Base-by-base conservation (phyloP, 2,113 vertebrate species). In the Heloderma charlesbogerti region DNA sequence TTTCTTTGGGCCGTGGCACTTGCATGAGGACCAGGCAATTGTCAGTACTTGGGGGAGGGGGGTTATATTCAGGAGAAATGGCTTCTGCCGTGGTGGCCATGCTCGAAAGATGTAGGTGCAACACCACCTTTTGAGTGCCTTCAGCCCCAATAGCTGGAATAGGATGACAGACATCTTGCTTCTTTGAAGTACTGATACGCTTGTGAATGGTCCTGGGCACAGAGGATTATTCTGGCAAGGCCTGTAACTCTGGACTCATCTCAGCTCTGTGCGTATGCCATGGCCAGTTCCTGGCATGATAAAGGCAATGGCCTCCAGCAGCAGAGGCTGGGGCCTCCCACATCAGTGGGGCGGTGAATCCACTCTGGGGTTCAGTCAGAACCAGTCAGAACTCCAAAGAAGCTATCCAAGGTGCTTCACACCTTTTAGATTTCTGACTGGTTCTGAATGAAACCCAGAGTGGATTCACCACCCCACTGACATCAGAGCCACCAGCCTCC, bases 21-120 rank as follows among this genome's bases (percentile, higher is more conserved):
- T 6, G 54, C 1, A 0, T 0, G 0, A 87, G 79, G 31, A 91
- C 54, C 27, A 0, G 8, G 16, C 0, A 0, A 40, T 54, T 85
- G 54, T 25, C 54, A 7, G 60, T 0, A 54, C 3, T 72, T 40
- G 72, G 40, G 15, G n/a, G 72, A n/a, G 15, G 6, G 29, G n/a
- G n/a, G n/a, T n/a, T n/a, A n/a, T 15, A 15, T 54, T 69, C 51
- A 9, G 7, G 86, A 20, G 34, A 6, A 43, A 25, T 0, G 0
- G 0, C 0, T 16, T 0, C 7, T 34, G 74, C 89, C 71, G 20
- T 1, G 12, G 77, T 69, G 34, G 31, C 67, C 34, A 69, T 48
- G 48, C 60, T 63, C 0, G 0, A n/a, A 79, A 84, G 40, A 4
- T n/a, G 20, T 0, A 0, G 0, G 72, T 1, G 4, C 3, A 84